A percentile compares a stretch with the other conserved stretches of the same genome.
Evolutionary conservation across 2,113 vertebrate species (phyloP).

Genomic region (Hirundichthys speculiger): DNA sequence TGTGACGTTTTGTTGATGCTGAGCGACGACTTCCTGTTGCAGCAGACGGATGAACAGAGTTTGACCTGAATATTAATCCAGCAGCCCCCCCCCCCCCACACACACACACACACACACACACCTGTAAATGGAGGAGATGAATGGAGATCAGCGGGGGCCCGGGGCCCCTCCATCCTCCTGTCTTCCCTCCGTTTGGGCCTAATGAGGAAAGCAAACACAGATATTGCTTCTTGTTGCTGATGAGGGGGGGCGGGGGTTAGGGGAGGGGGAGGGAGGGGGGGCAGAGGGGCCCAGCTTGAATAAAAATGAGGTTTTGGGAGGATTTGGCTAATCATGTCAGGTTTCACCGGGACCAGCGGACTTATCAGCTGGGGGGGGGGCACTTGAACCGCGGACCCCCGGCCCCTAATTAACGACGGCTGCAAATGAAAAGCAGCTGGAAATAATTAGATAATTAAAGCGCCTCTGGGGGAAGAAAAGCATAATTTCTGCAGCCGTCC

Average conservation of each 20-base stretch:
- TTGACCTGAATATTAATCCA: constrained; percentile 54
- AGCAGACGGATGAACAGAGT: too few species aligned
- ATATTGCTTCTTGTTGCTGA: constrained; percentile 38
- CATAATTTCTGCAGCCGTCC: constrained; percentile 95
- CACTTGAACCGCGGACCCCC: constrained; percentile 83
- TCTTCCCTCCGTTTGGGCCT: constrained; percentile 62
- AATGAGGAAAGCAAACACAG: constrained; percentile 73
- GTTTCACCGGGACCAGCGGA: constrained; percentile 63
- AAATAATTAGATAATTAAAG: constrained; percentile 99
- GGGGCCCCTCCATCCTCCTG: constrained; percentile 35
- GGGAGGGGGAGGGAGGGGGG: too few species aligned
- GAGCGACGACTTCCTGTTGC: too few species aligned
- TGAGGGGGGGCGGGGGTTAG: background rate
- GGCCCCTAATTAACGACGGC: constrained; percentile 88
- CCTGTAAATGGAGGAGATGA: constrained; percentile 71
- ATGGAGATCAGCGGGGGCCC: constrained; percentile 80
- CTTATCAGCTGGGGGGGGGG: constrained; percentile 69
- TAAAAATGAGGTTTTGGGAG: constrained; percentile 80
- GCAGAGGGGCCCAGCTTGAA: constrained; percentile 52
- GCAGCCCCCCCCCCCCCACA: too few species aligned
- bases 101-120: background rate
- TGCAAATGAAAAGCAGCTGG: constrained; percentile 94
- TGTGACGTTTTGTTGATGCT: too few species aligned
- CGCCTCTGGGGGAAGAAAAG: constrained; percentile 90
- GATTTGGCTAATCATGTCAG: constrained; percentile 80